Evolutionary conservation across 2,797 vertebrate species (phyloP).

Genomic region (Lemur catta): DNA sequence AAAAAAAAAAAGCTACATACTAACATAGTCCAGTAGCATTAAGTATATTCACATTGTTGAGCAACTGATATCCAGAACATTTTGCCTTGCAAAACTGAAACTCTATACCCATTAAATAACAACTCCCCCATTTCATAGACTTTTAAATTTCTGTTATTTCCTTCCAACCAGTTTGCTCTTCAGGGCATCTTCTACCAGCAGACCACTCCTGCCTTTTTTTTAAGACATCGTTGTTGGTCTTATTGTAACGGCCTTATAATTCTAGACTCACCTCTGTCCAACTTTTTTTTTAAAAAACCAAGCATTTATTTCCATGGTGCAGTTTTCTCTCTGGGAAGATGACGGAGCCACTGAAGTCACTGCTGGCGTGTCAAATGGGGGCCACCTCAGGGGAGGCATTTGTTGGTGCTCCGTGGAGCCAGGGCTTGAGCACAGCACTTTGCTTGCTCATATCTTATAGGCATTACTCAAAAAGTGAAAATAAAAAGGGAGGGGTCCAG

Average conservation of each 20-base stretch:
- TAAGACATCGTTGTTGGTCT: not conserved
- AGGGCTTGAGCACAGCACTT: not conserved
- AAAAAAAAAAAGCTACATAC: not conserved
- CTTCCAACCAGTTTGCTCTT: not conserved
- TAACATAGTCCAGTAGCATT: not conserved
- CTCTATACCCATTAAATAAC: not conserved
- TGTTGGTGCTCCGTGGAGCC: not conserved
- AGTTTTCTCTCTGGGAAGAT: not conserved
- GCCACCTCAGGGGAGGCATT: not conserved
- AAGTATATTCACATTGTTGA: not conserved
- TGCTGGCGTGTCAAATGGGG: not conserved
- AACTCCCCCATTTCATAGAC: not conserved
- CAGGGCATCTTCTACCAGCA: not conserved
- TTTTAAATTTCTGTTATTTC: slow-evolving; percentile 6
- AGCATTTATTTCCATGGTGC: not conserved
- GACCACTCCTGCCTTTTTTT: not conserved
- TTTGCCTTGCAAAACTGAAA: not conserved
- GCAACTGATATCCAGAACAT: not conserved
- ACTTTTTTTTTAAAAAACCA: not conserved
- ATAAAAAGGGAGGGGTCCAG: not conserved
- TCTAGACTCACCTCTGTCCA: not conserved
- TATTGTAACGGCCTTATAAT: not conserved
- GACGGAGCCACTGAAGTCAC: rapidly evolving
- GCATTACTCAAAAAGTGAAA: not conserved
- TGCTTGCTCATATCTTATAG: not conserved